Conservation (phyloP, 1,140 invertebrate species). For the Camponotus floridanus region DNA sequence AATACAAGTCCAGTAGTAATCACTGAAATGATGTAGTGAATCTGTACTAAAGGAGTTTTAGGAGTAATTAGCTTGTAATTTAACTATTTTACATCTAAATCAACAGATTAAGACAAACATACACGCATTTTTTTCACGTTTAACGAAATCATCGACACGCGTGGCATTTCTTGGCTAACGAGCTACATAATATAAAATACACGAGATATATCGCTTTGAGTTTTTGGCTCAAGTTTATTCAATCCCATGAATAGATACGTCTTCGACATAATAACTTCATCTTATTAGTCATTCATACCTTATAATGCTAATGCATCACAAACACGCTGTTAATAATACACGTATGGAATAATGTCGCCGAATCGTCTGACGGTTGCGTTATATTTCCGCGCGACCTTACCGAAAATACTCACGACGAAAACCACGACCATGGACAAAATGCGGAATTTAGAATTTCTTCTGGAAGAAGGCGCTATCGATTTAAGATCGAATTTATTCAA, state of each 20-base stretch:
- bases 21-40: not conserved
- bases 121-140: not conserved
- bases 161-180: not conserved
- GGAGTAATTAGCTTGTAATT: not conserved
- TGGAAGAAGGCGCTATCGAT: not conserved
- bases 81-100: not conserved
- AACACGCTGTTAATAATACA: slow-evolving; percentile 46
- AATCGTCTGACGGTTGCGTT: slow-evolving; percentile 58
- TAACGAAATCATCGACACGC: not conserved
- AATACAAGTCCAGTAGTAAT: not conserved
- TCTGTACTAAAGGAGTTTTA: not conserved
- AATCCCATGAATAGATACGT: not conserved
- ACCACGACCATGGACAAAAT: slow-evolving; percentile 55
- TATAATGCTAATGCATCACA: not conserved
- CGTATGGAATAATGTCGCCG: slow-evolving; percentile 36
- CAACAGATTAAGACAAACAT: not conserved
- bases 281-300: slow-evolving; percentile 7
- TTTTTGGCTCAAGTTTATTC: not conserved
- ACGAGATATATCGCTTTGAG: not conserved
- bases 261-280: slow-evolving; percentile 17
- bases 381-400: slow-evolving; percentile 40
- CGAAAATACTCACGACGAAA: slow-evolving; percentile 61
- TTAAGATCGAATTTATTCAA: not conserved
- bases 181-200: not conserved
- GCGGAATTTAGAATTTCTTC: slow-evolving; percentile 28